Conservation (phyloP, 2,797 vertebrate species). For the Artibeus jamaicensis region DNA sequence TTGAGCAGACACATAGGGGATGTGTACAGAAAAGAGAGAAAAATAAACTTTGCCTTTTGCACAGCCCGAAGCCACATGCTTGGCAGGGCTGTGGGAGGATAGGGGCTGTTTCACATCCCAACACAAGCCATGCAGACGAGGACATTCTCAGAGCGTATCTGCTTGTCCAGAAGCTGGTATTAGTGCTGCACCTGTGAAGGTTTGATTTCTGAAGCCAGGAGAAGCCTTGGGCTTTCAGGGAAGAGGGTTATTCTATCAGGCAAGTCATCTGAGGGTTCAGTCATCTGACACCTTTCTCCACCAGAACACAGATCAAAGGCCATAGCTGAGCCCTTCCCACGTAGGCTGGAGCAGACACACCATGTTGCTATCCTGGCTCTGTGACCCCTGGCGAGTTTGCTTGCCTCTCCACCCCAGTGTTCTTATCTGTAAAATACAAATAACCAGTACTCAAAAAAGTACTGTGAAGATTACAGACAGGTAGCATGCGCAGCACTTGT, state of each 20-base stretch:
- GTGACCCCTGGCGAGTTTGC: neutral
- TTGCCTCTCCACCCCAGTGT: neutral
- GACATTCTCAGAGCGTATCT: neutral
- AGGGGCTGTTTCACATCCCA: neutral
- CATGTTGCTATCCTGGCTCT: neutral
- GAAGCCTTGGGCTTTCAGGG: neutral
- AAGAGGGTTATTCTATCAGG: neutral
- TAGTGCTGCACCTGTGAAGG: neutral
- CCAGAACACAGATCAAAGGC: neutral
- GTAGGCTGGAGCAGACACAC: neutral
- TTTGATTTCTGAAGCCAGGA: neutral
- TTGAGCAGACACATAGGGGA: neutral
- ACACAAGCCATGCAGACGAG: neutral
- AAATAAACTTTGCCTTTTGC: neutral
- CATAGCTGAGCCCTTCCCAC: neutral
- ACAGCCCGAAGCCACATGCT: neutral
- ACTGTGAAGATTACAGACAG: neutral
- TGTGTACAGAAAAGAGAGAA: neutral
- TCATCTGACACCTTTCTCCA: neutral
- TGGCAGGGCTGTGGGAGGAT: neutral
- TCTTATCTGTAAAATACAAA: neutral
- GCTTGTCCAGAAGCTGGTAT: neutral
- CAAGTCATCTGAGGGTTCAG: neutral
- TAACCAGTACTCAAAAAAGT: neutral
- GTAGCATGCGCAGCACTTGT: neutral